Conservation (phyloP, 1,140 invertebrate species). For the Fopius arisanus region DNA sequence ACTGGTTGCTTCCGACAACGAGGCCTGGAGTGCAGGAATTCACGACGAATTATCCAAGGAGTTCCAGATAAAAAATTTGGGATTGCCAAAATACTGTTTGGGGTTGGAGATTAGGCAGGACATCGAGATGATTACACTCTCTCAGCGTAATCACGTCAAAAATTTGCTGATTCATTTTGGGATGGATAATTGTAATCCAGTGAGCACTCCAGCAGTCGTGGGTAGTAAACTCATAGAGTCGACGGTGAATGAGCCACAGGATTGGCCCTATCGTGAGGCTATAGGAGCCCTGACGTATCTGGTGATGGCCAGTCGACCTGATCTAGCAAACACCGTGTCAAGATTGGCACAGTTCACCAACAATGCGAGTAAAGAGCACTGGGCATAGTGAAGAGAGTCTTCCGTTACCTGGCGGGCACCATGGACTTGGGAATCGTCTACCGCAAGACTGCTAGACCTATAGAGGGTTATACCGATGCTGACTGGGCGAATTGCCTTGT, state of each 20-base stretch:
- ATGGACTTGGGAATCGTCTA: too few species aligned
- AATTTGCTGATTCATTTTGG: conserved; percentile 35
- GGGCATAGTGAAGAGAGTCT: too few species aligned
- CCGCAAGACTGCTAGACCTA: too few species aligned
- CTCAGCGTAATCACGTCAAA: conserved; percentile 34
- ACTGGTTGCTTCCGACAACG: conserved; percentile 26
- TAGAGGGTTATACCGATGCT: too few species aligned
- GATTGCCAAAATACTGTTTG: conserved; percentile 15
- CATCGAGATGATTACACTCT: not conserved
- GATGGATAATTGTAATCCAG: conserved; percentile 38
- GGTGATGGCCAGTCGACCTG: too few species aligned
- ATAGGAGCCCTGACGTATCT: too few species aligned
- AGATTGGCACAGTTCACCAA: too few species aligned
- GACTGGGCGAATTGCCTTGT: too few species aligned
- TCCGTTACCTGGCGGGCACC: too few species aligned
- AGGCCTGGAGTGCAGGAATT: not conserved
- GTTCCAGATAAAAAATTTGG: conserved; percentile 41
- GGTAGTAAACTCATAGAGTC: not conserved
- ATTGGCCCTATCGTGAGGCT: too few species aligned
- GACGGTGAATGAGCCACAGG: not conserved
- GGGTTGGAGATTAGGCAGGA: conserved; percentile 26
- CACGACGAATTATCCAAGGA: conserved; percentile 15
- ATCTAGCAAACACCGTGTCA: too few species aligned
- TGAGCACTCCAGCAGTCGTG: conserved; percentile 32
- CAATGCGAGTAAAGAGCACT: too few species aligned